These are phyloP conservation scores for Turritopsis dohrnii DNA, from an alignment of 30 jellyfish, hydroid and myxozoan species.

Conservation along the genomic window DNA sequence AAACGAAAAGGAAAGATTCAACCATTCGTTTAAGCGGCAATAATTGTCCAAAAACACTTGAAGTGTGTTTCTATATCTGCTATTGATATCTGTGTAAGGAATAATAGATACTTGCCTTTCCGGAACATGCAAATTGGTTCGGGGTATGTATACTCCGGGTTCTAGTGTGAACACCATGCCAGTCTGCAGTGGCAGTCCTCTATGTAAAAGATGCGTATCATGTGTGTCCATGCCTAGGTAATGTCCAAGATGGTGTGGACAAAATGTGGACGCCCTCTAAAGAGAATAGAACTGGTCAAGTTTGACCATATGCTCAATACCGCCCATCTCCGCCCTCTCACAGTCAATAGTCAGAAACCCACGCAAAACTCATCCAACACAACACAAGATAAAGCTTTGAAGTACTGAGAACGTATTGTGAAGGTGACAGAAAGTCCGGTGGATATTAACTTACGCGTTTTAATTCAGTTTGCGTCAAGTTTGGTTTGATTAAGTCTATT, in stretches of 20 bases:
- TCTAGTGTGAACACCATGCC: constrained; percentile 92
- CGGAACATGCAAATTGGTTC: constrained; percentile 39
- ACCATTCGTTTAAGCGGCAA: too few species aligned
- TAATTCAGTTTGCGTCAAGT: constrained; percentile 29
- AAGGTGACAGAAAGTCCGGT: too few species aligned
- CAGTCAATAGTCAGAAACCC: not conserved
- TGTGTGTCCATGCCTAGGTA: constrained; percentile 99
- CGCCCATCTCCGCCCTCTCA: too few species aligned
- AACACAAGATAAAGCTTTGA: not conserved
- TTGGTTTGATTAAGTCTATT: constrained; percentile 39
- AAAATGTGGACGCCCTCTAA: constrained; percentile 54
- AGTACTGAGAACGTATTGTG: not conserved
- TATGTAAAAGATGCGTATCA: constrained; percentile 74
- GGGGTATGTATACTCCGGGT: constrained; percentile 88
- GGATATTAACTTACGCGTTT: constrained; percentile 45
- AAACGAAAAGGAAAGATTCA: too few species aligned
- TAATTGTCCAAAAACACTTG: too few species aligned
- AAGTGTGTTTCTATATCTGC: too few species aligned
- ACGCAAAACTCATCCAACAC: not conserved
- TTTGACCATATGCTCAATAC: not conserved
- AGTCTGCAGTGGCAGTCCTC: constrained; percentile 76
- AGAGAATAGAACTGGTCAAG: not conserved
- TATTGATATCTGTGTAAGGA: not conserved
- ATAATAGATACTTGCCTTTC: constrained; percentile 35
- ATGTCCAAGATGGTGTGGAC: constrained; percentile 98